phyloP scores from a whole-genome alignment of 2,888 invertebrate species.

The Hyposoter dolosus region DNA sequence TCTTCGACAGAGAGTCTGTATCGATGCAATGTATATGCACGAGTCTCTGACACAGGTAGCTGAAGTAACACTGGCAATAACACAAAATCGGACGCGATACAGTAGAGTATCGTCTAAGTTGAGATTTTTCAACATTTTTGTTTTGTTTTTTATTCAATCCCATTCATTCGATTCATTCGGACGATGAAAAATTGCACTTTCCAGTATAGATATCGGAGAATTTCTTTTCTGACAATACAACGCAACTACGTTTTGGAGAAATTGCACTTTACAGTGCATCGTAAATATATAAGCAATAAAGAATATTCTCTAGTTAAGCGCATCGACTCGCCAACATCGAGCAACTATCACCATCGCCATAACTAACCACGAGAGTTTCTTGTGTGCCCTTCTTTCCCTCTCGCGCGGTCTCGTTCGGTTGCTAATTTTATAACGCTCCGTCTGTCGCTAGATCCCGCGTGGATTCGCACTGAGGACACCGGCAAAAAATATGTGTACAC shows the following conservation, averaged over 20 bases:
- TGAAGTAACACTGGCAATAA: constrained; percentile 53
- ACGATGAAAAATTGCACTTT: neutral
- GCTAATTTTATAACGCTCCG: constrained; percentile 61
- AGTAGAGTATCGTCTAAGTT: constrained; percentile 22
- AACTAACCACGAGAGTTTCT: constrained; percentile 41
- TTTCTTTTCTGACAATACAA: neutral
- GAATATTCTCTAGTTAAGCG: constrained; percentile 30
- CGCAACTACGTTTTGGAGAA: neutral
- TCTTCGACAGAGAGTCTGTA: constrained; percentile 40
- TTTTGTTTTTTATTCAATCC: neutral
- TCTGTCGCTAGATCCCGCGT: constrained; percentile 44
- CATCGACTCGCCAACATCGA: neutral
- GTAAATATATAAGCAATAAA: constrained; percentile 7
- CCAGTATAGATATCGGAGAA: neutral
- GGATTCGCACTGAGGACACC: neutral
- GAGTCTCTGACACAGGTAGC: constrained; percentile 53
- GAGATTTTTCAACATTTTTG: neutral
- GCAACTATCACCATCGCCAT: constrained; percentile 21
- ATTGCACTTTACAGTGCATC: constrained; percentile 31
- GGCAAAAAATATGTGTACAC: constrained; percentile 9
- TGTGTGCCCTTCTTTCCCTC: constrained; percentile 50
- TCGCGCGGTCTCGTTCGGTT: constrained; percentile 50
- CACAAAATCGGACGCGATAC: constrained; percentile 33
- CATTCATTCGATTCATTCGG: neutral
- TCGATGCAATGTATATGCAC: constrained; percentile 33